phyloP scores from a whole-genome alignment of 2,113 vertebrate species.

The Oryzias woworae region DNA sequence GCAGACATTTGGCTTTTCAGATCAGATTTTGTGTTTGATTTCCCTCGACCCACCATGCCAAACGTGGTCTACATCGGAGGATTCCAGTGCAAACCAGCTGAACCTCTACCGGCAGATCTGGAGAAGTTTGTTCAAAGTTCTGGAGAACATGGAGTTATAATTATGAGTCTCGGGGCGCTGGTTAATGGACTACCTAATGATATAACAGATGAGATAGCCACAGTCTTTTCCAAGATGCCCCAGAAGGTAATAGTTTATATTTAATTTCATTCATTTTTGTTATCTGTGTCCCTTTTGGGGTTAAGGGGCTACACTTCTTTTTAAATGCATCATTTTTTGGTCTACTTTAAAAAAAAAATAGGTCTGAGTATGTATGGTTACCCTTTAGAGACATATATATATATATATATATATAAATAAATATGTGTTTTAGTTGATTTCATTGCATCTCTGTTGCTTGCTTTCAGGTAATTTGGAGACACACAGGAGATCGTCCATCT shows the following conservation, averaged over 20 bases:
- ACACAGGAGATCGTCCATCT: constrained; percentile 60
- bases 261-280: not conserved
- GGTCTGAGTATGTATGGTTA: too few relatives aligned
- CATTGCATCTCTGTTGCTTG: not conserved
- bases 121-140: constrained; percentile 63
- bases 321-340: too few relatives aligned
- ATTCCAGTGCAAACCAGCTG: constrained; percentile 68
- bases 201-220: constrained; percentile 1
- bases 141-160: constrained; percentile 8
- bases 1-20: constrained; percentile 78
- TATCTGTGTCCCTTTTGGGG: too few relatives aligned
- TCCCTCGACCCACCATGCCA: constrained; percentile 17
- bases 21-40: constrained; percentile 41
- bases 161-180: constrained; percentile 7
- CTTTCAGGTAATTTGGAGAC: constrained; percentile 71
- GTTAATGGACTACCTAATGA: not conserved
- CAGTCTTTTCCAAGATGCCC: constrained; percentile 6
- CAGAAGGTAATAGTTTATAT: constrained; percentile 4
- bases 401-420: too few relatives aligned
- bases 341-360: constrained; percentile 40
- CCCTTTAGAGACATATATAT: too few relatives aligned
- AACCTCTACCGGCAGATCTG: constrained; percentile 62
- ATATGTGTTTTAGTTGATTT: too few relatives aligned
- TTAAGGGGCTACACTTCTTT: too few relatives aligned
- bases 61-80: constrained; percentile 50